A percentile compares a stretch with the other conserved stretches of the same genome.
phyloP scores from a whole-genome alignment of 1,140 invertebrate genomes.

The Asbolus verrucosus region DNA sequence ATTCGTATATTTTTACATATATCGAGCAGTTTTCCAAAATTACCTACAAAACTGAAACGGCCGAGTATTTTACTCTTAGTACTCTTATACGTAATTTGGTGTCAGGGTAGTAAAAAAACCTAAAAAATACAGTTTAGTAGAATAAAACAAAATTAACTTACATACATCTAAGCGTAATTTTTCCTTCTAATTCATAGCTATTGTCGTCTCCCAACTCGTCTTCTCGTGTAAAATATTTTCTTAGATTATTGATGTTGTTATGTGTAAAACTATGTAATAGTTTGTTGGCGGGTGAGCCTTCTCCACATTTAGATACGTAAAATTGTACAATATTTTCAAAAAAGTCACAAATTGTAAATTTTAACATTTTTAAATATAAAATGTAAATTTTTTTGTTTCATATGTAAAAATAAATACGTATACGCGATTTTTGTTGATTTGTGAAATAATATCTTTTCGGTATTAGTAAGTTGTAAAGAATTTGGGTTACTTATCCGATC shows the following conservation, averaged over 20 bases:
- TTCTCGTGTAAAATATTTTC: constrained; percentile 56
- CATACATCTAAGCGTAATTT: constrained; percentile 44
- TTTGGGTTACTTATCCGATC: constrained; percentile 15
- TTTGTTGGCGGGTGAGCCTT: constrained; percentile 44
- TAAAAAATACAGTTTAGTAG: constrained; percentile 52
- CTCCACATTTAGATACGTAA: constrained; percentile 63
- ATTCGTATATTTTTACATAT: constrained; percentile 50
- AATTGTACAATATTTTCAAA: constrained; percentile 63
- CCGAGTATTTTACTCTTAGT: constrained; percentile 64
- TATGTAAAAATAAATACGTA: constrained; percentile 59
- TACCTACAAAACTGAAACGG: constrained; percentile 53
- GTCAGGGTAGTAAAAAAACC: constrained; percentile 65
- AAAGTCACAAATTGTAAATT: constrained; percentile 53
- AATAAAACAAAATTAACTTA: constrained; percentile 41
- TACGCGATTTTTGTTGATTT: constrained; percentile 56
- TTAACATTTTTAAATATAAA: constrained; percentile 46
- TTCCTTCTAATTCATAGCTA: constrained; percentile 44
- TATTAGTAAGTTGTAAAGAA: constrained; percentile 18
- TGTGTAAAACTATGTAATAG: constrained; percentile 55
- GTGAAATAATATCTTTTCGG: constrained; percentile 42
- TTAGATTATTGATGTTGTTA: constrained; percentile 59
- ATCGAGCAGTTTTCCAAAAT: constrained; percentile 42
- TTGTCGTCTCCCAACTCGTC: constrained; percentile 46
- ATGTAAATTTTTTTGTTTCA: constrained; percentile 56
- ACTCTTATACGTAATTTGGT: constrained; percentile 67